These are phyloP conservation scores for Sylvia borin DNA, from an alignment of 2,797 vertebrate species.

Conservation along the genomic window DNA sequence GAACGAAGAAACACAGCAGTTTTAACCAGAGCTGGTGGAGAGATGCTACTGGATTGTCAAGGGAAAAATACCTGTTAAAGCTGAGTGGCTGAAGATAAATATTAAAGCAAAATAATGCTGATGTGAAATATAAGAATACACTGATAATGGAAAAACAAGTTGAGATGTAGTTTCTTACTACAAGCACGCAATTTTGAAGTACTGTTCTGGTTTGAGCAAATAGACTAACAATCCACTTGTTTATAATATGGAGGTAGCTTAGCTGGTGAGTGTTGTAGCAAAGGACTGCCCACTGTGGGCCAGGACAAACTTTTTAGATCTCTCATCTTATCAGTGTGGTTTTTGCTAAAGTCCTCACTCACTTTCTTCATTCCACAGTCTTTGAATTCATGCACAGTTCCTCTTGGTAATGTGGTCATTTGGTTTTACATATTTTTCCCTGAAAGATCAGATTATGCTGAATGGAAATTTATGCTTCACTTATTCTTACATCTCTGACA, in stretches of 20 bases:
- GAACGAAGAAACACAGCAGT: not conserved
- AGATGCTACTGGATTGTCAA: not conserved
- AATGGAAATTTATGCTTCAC: not conserved
- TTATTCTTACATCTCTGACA: not conserved
- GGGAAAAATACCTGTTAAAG: not conserved
- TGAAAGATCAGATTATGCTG: not conserved
- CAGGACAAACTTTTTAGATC: not conserved
- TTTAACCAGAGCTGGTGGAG: not conserved
- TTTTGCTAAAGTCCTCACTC: not conserved
- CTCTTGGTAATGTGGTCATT: not conserved
- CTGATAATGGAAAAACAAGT: not conserved
- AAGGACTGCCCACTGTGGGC: not conserved
- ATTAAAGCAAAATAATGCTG: not conserved
- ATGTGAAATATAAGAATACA: not conserved
- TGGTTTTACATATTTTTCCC: not conserved
- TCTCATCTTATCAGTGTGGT: rapidly evolving
- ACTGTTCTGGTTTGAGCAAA: not conserved
- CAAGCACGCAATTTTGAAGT: not conserved
- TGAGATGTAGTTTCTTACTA: not conserved
- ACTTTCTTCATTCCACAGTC: not conserved
- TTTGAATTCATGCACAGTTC: not conserved
- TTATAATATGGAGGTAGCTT: not conserved
- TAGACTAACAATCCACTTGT: not conserved
- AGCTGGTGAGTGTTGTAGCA: not conserved
- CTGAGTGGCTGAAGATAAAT: not conserved